Evolutionary conservation across 2,113 vertebrate species (phyloP).

Genomic region (Ursus arctos): DNA sequence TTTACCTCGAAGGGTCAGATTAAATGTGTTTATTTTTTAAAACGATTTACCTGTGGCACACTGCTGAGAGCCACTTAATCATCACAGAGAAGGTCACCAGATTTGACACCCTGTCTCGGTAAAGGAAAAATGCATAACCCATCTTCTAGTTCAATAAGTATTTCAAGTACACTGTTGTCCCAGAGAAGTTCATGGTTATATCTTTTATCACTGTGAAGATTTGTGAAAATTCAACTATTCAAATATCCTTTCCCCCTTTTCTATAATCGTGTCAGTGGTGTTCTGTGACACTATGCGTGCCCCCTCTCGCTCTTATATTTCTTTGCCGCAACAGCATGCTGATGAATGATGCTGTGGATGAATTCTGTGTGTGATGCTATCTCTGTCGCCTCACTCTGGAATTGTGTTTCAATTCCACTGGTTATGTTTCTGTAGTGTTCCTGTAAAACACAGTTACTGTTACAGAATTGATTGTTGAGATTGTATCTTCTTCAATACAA

Average conservation of each 20-base stretch:
- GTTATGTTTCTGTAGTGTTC: not conserved
- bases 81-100: not conserved
- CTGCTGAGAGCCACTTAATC: not conserved
- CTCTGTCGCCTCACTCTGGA: not conserved
- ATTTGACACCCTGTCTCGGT: not conserved
- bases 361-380: not conserved
- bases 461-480: not conserved
- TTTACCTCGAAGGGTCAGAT: conserved; percentile 43
- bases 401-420: not conserved
- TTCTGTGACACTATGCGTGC: rapidly evolving
- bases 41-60: not conserved
- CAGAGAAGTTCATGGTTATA: not conserved
- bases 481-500: not conserved
- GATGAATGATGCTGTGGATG: not conserved
- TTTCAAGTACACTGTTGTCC: not conserved
- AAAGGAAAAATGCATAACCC: not conserved
- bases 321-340: not conserved
- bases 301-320: not conserved
- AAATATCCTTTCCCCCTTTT: not conserved
- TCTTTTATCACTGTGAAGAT: not conserved
- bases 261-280: not conserved
- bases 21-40: not conserved
- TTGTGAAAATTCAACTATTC: not conserved
- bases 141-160: not conserved
- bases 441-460: not conserved